Conservation (phyloP, 2,113 vertebrate genomes). For the Prionailurus viverrinus region DNA sequence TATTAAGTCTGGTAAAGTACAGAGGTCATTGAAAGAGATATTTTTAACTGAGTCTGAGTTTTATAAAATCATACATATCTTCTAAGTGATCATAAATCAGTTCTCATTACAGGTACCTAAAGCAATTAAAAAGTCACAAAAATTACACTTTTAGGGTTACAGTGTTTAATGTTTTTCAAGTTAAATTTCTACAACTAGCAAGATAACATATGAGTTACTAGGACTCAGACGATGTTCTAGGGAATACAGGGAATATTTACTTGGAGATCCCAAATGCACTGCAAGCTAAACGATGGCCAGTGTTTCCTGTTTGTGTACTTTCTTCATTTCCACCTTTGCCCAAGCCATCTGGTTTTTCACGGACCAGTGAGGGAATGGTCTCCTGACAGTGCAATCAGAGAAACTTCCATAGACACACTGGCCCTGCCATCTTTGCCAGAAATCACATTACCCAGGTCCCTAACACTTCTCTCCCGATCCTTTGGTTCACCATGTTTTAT, state of each 20-base stretch:
- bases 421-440: slow-evolving; percentile 88
- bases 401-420: slow-evolving; percentile 87
- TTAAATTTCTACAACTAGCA: slow-evolving; percentile 58
- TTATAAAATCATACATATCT: slow-evolving; percentile 63
- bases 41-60: slow-evolving; percentile 39
- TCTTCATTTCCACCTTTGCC: slow-evolving; percentile 94
- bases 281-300: slow-evolving; percentile 94
- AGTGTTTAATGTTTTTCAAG: slow-evolving; percentile 75
- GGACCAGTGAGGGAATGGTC: slow-evolving; percentile 91
- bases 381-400: slow-evolving; percentile 88
- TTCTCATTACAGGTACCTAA: slow-evolving; percentile 52
- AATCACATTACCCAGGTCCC: slow-evolving; percentile 95
- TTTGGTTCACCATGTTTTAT: slow-evolving; percentile 90
- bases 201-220: background rate
- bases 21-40: background rate
- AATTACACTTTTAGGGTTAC: slow-evolving; percentile 55
- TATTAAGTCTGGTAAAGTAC: slow-evolving; percentile 30
- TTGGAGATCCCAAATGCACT: slow-evolving; percentile 95
- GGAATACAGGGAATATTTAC: slow-evolving; percentile 72
- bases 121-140: slow-evolving; percentile 67
- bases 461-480: slow-evolving; percentile 92
- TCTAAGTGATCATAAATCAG: slow-evolving; percentile 35
- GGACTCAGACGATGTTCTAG: background rate
- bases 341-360: slow-evolving; percentile 95
- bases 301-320: slow-evolving; percentile 96